Evolutionary conservation across 2,888 invertebrate genomes (phyloP).

Genomic region (Argyresthia albistria): DNA sequence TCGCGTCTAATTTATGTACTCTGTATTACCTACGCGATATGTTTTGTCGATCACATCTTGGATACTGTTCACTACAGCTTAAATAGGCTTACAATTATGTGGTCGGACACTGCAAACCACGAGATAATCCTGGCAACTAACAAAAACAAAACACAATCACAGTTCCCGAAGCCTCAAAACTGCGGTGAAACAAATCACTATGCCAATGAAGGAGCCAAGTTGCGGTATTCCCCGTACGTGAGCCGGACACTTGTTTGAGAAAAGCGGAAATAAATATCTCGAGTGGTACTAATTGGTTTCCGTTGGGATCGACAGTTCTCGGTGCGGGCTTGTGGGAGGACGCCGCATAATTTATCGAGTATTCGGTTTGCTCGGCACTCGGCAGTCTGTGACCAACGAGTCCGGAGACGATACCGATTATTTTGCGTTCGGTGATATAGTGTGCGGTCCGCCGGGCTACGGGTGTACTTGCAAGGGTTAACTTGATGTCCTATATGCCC

Average conservation of each 20-base stretch:
- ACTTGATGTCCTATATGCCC: background rate
- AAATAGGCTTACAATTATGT: too few species aligned
- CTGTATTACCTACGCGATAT: too few species aligned
- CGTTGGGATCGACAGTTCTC: slow-evolving; percentile 52
- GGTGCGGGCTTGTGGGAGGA: slow-evolving; percentile 10
- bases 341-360: slow-evolving; percentile 62
- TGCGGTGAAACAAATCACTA: background rate
- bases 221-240: slow-evolving; percentile 23
- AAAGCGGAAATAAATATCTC: slow-evolving; percentile 67
- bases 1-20: too few species aligned
- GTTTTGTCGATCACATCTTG: too few species aligned
- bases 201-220: slow-evolving; percentile 36
- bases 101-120: too few species aligned
- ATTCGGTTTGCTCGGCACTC: too few species aligned
- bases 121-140: too few species aligned
- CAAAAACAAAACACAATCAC: background rate
- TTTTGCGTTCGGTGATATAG: background rate
- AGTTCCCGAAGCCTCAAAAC: background rate
- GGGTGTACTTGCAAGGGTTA: background rate
- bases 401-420: background rate
- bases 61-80: too few species aligned
- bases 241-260: slow-evolving; percentile 46
- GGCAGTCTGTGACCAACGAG: too few species aligned
- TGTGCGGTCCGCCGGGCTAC: background rate
- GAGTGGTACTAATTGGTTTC: slow-evolving; percentile 65